Conservation (phyloP, 2,888 invertebrate genomes). For the Megastigmus dorsalis region DNA sequence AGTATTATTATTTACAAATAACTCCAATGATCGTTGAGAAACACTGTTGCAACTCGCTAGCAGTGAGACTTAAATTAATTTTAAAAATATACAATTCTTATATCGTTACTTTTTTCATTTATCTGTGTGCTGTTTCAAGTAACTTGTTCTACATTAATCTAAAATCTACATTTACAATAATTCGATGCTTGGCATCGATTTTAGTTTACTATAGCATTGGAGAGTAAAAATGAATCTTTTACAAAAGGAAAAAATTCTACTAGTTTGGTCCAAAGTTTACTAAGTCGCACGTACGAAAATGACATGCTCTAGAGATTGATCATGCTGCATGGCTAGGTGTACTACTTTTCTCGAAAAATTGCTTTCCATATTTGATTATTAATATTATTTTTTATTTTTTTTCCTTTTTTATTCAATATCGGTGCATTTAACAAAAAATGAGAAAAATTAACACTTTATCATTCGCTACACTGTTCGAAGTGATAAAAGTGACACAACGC, state of each 20-base stretch:
- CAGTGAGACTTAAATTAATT: slow-evolving; percentile 37
- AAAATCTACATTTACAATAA: slow-evolving; percentile 42
- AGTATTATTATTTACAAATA: slow-evolving; percentile 44
- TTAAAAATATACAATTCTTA: slow-evolving; percentile 45
- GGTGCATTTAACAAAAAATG: slow-evolving; percentile 38
- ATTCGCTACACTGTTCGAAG: slow-evolving; percentile 23
- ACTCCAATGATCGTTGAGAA: slow-evolving; percentile 30
- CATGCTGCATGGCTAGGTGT: slow-evolving; percentile 54
- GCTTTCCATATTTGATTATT: slow-evolving; percentile 48
- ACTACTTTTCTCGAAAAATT: slow-evolving; percentile 46
- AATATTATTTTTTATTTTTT: slow-evolving; percentile 36
- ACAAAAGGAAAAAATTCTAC: slow-evolving; percentile 30
- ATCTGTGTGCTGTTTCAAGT: slow-evolving; percentile 25
- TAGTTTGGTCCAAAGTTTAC: slow-evolving; percentile 51
- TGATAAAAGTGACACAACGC: slow-evolving; percentile 18
- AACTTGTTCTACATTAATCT: slow-evolving; percentile 40
- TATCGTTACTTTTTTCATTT: slow-evolving; percentile 18
- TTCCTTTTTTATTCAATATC: slow-evolving; percentile 33
- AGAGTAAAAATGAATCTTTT: slow-evolving; percentile 36
- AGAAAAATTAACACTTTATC: slow-evolving; percentile 27
- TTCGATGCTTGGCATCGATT: slow-evolving; percentile 45
- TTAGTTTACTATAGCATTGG: slow-evolving; percentile 15
- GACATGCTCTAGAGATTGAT: slow-evolving; percentile 41
- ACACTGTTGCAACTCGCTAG: neutral
- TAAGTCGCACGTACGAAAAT: slow-evolving; percentile 25